These are phyloP conservation scores for Australoheros scitulus DNA, from an alignment of 2,113 vertebrate genomes.

Conservation along the genomic window DNA sequence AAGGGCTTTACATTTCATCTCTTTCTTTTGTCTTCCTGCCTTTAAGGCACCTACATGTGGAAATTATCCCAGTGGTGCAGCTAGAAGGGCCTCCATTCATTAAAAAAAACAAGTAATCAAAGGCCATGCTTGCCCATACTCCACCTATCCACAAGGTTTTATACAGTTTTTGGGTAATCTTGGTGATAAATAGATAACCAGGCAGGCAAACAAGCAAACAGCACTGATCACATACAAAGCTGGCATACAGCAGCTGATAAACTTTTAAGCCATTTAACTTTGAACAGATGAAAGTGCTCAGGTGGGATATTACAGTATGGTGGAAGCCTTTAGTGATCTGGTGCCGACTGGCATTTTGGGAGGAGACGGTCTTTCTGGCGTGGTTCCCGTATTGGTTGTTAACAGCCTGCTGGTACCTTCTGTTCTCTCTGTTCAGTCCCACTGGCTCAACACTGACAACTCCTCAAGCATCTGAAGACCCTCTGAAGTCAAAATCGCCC, in stretches of 20 bases:
- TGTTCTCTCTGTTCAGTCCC: conserved; percentile 75
- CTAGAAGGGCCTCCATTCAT: neutral
- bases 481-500: conserved; percentile 81
- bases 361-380: conserved; percentile 72
- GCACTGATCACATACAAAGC: conserved; percentile 4
- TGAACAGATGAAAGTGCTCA: conserved; percentile 64
- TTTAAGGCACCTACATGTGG: conserved; percentile 26
- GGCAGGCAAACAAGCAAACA: neutral
- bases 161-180: neutral
- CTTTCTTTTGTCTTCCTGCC: neutral
- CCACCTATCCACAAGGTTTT: neutral
- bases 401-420: conserved; percentile 78
- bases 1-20: neutral
- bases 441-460: conserved; percentile 68
- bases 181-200: neutral
- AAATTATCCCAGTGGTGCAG: conserved; percentile 8
- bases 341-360: conserved; percentile 69
- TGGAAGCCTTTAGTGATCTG: conserved; percentile 67
- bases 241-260: conserved; percentile 32
- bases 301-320: conserved; percentile 53
- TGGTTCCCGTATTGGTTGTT: conserved; percentile 73
- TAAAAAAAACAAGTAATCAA: neutral
- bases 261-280: conserved; percentile 48
- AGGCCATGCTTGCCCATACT: neutral
- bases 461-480: conserved; percentile 76